Percentiles rank a stretch among this genome's conserved stretches.
phyloP scores from a whole-genome alignment of 2,113 vertebrate species.

The Phoenicopterus ruber region DNA sequence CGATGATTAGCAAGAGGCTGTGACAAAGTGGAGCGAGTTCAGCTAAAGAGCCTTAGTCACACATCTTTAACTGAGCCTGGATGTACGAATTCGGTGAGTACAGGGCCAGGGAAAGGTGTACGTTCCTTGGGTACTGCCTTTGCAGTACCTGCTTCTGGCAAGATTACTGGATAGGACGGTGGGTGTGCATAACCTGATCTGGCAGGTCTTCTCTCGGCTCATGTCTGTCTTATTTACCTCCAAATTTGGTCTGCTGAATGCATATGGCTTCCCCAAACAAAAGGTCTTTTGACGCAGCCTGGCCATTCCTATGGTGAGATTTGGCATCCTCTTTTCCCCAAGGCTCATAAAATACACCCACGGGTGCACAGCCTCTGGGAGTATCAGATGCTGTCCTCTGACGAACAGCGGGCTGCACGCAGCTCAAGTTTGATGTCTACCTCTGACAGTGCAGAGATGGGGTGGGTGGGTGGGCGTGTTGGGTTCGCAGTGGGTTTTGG shows the following conservation, averaged over 20 bases:
- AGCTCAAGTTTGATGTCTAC: not conserved
- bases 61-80: not conserved
- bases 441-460: not conserved
- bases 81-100: not conserved
- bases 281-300: not conserved
- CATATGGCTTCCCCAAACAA: not conserved
- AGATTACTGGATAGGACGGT: not conserved
- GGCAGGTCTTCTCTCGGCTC: not conserved
- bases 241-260: not conserved
- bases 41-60: rapidly evolving
- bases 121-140: not conserved
- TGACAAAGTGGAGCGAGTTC: not conserved
- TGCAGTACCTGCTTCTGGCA: not conserved
- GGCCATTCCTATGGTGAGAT: not conserved
- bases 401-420: not conserved
- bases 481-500: not conserved
- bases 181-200: not conserved
- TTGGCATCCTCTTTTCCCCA: not conserved
- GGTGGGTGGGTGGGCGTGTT: rapidly evolving
- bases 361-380: not conserved
- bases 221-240: not conserved
- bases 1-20: not conserved
- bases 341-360: not conserved
- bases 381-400: not conserved
- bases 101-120: not conserved